Evolutionary conservation across 2,888 invertebrate species (phyloP), one percentile per base, ranked within the genome.

Genomic region (Lissocephala sabroskyi): DNA sequence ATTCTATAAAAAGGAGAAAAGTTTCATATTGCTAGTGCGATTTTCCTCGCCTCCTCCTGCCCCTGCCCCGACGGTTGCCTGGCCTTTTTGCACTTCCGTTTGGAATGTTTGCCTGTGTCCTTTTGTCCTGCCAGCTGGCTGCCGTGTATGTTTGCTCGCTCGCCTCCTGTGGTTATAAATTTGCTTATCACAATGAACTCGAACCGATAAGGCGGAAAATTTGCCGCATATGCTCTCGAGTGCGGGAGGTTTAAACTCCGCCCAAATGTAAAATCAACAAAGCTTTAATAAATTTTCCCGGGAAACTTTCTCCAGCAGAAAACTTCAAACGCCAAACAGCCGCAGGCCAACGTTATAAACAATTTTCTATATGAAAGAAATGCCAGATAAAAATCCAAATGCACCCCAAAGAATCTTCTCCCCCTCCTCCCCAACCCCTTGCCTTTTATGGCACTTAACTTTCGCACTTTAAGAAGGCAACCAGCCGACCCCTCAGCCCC

Each of bases 1-100:
- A 74, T 67, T 67, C 75, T 44, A 50, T 54, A 42, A 29, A n/a
- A n/a, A n/a, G n/a, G n/a, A n/a, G n/a, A n/a, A n/a, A 67, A 67
- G 66, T 70, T 70, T 74, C 75, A 67, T 66, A 71, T 67, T 74
- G 18, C 32, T n/a, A n/a, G n/a, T n/a, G n/a, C 23, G 1, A 5
- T 1, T 9, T 14, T n/a, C 14, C 17, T 7, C 13, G 26, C 3
- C 30, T 30, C 11, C 11, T 7, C 30, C 10, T 4, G 4, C 30
- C 11, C 30, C 10, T 30, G 3, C 30, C 11, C 30, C 10, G 30
- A 23, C 23, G 3, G 4, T 23, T 7, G 23, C 23, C 23, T 7
- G 23, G 7, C 4, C 23, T 23, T 7, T 23, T 23, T 23, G 4
- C 23, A 23, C 7, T 6, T 30, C 6, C 30, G 30, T 30, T 30